These are phyloP conservation scores for Frankliniella fusca DNA, from an alignment of 2,888 invertebrate species.

Conservation along the genomic window DNA sequence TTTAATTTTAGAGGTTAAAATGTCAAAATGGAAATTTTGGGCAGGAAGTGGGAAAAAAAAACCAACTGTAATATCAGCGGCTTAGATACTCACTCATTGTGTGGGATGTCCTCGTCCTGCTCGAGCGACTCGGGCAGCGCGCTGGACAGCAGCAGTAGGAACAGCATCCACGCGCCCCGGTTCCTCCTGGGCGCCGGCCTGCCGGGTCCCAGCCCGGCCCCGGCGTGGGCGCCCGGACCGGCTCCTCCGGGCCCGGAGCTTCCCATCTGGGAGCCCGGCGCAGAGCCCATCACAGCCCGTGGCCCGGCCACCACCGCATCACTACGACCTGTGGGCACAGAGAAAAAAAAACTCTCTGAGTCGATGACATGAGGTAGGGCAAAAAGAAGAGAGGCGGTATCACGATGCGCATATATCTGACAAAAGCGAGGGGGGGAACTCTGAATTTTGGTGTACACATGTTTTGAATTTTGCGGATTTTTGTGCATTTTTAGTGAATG, in stretches of 20 bases:
- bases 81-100: slow-evolving; percentile 71
- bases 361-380: no score
- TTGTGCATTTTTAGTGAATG: no score
- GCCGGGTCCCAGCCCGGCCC: background rate
- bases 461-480: no score
- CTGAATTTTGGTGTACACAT: no score
- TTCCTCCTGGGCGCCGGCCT: slow-evolving; percentile 36
- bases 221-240: background rate
- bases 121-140: slow-evolving; percentile 54
- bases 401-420: no score
- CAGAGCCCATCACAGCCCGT: background rate
- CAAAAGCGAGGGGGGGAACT: no score
- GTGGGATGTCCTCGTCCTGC: slow-evolving; percentile 85
- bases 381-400: no score
- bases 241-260: background rate
- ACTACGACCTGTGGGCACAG: background rate
- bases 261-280: background rate
- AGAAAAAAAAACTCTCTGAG: no score
- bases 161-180: slow-evolving; percentile 43
- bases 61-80: background rate
- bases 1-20: no score
- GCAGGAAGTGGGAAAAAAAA: no score
- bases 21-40: no score
- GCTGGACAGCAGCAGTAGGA: slow-evolving; percentile 47
- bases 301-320: background rate